Evolutionary conservation across 2,888 invertebrate genomes (phyloP).

Genomic region (Boloria selene): DNA sequence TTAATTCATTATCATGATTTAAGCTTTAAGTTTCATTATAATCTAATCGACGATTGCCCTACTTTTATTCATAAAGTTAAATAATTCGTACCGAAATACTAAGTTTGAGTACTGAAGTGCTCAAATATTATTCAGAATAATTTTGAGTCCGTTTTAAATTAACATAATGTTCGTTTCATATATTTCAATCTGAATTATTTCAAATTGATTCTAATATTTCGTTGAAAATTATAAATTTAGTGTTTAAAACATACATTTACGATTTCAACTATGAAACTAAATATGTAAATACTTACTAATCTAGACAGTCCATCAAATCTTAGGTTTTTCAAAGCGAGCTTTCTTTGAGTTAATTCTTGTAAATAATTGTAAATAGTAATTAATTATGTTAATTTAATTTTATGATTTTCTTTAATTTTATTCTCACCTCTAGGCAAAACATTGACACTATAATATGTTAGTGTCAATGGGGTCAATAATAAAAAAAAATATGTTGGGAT

Average conservation of each 20-base stretch:
- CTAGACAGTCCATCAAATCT: no score
- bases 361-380: no score
- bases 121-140: slow-evolving; percentile 31
- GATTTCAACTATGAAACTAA: not conserved
- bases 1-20: no score
- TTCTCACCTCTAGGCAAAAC: no score
- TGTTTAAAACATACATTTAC: not conserved
- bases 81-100: slow-evolving; percentile 18
- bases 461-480: no score
- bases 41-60: slow-evolving; percentile 20
- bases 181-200: slow-evolving; percentile 6
- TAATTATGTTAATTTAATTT: no score
- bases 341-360: no score
- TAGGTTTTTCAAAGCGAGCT: no score
- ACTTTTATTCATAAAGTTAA: slow-evolving; percentile 17
- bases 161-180: slow-evolving; percentile 17
- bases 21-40: slow-evolving; percentile 3
- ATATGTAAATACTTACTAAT: no score
- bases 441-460: no score
- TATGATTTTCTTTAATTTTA: no score
- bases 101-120: slow-evolving; percentile 18
- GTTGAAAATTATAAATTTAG: not conserved
- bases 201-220: not conserved
- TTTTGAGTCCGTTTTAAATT: slow-evolving; percentile 20
- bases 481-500: no score